Base-by-base conservation (phyloP, 1,140 invertebrate species). In the Wasmannia auropunctata region DNA sequence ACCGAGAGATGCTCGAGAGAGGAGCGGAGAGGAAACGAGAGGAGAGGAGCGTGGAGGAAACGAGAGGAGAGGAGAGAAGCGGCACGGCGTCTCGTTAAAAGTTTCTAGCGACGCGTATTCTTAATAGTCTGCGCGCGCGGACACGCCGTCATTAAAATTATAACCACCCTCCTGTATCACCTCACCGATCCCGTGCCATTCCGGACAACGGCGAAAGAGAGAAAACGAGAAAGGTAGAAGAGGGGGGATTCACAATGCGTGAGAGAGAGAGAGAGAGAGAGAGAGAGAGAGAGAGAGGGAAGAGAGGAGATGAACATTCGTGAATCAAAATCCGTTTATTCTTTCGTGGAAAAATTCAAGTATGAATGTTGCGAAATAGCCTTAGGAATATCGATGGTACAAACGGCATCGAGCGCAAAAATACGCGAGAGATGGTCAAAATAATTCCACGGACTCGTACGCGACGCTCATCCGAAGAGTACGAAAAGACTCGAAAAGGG, bases 81-180 rank as follows among this genome's bases (percentile, higher is more conserved):
- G 65, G 83, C 77, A 89, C 91, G 91, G 91, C 93, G 92, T 94
- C 94, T 95, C 95, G 94, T 95, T 95, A 95, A 95, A 95, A 95
- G 94, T 95, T 95, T 95, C 94, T 95, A 95, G 94, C 94, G 93
- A 95, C 95, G 94, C 94, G 95, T 95, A 95, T 95, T 95, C 94
- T 95, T 95, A 95, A 95, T 95, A 95, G 93, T 95, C 94, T 93
- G 93, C 91, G 93, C 91, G 94, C 94, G 93, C 94, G 95, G 94
- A 95, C 94, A 95, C 92, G 94, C 92, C 95, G 94, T 95, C 95
- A 95, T 95, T 95, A 95, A 95, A 95, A 95, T 95, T 95, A 95
- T 95, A 95, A 95, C 93, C 93, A 93, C 93, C 92, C 92, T 90
- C 87, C 92, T 84, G 84, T 91, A 91, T 92, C 89, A 88, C 77